These are phyloP conservation scores for Nomia melanderi DNA, from an alignment of 1,140 invertebrate genomes.

Conservation along the genomic window DNA sequence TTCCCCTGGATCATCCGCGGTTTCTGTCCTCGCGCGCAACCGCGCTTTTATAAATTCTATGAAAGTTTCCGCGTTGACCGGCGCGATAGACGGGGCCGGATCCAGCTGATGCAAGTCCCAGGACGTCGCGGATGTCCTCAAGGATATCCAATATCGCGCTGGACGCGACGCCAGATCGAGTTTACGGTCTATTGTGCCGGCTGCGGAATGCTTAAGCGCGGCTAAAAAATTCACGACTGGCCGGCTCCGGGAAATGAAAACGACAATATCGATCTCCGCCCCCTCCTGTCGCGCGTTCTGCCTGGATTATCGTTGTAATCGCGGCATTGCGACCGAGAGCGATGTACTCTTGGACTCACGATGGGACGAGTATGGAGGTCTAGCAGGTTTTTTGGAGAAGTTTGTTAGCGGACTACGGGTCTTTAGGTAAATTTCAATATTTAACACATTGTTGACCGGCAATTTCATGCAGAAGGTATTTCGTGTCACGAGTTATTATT, in stretches of 20 bases:
- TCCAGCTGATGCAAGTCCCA: not conserved
- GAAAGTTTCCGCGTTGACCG: not conserved
- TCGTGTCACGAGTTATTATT: too few relatives aligned
- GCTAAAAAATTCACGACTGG: not conserved
- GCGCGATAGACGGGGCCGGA: not conserved
- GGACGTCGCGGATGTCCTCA: not conserved
- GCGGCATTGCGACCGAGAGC: too few relatives aligned
- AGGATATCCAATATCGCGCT: conserved; percentile 1
- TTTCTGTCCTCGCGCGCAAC: not conserved
- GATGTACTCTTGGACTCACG: too few relatives aligned
- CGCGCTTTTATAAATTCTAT: conserved; percentile 5
- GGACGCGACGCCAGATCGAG: not conserved
- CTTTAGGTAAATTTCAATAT: too few relatives aligned
- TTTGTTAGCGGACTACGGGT: too few relatives aligned
- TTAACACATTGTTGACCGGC: too few relatives aligned
- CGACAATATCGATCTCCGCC: not conserved
- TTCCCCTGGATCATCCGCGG: not conserved
- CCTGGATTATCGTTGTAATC: not conserved
- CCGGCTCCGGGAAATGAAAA: not conserved
- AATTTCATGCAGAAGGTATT: too few relatives aligned
- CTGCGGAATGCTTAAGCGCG: not conserved
- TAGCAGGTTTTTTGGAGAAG: too few relatives aligned
- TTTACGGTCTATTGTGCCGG: conserved; percentile 7
- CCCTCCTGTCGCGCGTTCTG: too few relatives aligned
- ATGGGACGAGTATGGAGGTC: too few relatives aligned